Percentiles rank a stretch among this genome's conserved stretches.
Evolutionary conservation across 2,797 vertebrate species (phyloP).

Genomic region (Crax fasciolata): DNA sequence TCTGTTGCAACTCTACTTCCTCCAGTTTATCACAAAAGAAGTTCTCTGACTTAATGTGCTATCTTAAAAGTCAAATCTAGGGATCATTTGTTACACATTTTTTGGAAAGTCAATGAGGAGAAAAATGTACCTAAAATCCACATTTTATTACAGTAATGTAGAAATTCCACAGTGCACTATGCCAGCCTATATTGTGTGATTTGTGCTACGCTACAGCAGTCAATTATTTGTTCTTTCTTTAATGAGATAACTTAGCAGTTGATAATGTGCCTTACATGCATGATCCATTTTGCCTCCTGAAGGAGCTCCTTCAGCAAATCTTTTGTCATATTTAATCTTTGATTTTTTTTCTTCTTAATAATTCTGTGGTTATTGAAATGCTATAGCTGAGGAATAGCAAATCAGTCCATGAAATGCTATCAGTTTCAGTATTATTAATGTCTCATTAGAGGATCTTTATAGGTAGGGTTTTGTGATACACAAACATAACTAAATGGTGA

Average conservation of each 20-base stretch:
- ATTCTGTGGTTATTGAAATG: neutral
- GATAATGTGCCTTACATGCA: neutral
- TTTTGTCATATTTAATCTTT: neutral
- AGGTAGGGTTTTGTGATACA: neutral
- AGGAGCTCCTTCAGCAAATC: neutral
- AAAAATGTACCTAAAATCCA: neutral
- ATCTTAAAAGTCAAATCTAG: neutral
- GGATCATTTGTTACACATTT: neutral
- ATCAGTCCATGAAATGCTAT: neutral
- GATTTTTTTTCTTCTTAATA: neutral
- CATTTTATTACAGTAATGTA: neutral
- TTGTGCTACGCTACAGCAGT: neutral
- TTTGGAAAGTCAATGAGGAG: neutral
- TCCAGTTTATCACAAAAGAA: neutral
- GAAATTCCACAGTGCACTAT: neutral
- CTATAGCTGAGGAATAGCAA: neutral
- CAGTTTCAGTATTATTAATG: neutral
- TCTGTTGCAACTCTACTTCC: neutral
- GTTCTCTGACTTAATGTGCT: neutral
- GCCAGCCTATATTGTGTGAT: neutral
- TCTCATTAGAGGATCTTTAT: neutral
- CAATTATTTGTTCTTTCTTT: neutral
- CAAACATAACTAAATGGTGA: neutral
- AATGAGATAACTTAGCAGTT: neutral
- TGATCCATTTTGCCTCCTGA: neutral